Evolutionary conservation across 2,797 vertebrate genomes (phyloP).

Genomic region (Parauchenoglanis punctatus): DNA sequence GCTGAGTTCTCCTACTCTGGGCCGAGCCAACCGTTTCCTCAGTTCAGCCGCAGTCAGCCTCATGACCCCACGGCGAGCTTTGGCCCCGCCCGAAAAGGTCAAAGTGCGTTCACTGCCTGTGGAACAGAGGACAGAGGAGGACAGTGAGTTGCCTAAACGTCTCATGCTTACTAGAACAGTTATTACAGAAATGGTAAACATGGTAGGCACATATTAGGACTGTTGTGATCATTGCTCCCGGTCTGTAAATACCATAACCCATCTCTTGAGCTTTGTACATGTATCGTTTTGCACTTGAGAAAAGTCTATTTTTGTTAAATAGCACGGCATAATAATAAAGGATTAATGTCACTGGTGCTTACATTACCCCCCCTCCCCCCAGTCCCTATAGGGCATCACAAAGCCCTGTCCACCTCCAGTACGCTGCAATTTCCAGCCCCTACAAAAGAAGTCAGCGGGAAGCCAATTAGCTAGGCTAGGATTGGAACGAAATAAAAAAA

Average conservation of each 20-base stretch:
- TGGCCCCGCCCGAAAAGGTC: slow-evolving; percentile 86
- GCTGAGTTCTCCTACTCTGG: slow-evolving; percentile 94
- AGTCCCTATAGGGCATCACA: slow-evolving; percentile 30
- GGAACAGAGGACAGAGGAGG: slow-evolving; percentile 92
- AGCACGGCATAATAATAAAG: slow-evolving; percentile 32
- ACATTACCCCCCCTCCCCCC: slow-evolving; percentile 7
- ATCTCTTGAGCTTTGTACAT: background rate
- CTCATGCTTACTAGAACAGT: background rate
- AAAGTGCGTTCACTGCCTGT: slow-evolving; percentile 89
- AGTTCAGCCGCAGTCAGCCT: slow-evolving; percentile 94
- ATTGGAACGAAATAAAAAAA: slow-evolving; percentile 8
- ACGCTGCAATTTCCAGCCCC: slow-evolving; percentile 17
- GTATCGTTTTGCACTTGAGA: background rate
- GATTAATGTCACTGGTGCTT: slow-evolving; percentile 32
- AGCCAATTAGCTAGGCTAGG: slow-evolving; percentile 50
- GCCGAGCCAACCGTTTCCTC: slow-evolving; percentile 93
- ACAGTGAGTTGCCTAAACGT: slow-evolving; percentile 83
- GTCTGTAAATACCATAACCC: background rate
- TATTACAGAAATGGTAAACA: background rate
- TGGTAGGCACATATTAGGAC: background rate
- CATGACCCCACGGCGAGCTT: slow-evolving; percentile 90
- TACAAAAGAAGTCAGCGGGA: slow-evolving; percentile 39
- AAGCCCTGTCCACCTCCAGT: slow-evolving; percentile 28
- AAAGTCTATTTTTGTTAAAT: slow-evolving; percentile 32
- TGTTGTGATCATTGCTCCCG: background rate